A percentile compares a stretch with the other conserved stretches of the same genome.
Conservation (phyloP, 2,797 vertebrate species). For the Megaceryle alcyon region DNA sequence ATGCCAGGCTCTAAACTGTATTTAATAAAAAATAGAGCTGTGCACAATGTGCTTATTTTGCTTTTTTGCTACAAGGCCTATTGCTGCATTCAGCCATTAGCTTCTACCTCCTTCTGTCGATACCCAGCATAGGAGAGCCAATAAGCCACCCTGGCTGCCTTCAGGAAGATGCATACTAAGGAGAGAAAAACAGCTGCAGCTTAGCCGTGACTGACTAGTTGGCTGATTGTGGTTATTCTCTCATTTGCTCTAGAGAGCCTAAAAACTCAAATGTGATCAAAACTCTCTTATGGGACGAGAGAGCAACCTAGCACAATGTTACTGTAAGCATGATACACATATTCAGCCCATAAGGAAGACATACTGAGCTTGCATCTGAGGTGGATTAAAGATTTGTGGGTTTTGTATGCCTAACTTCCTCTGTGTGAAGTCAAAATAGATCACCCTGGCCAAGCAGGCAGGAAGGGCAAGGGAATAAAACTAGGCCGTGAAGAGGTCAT, state of each 20-base stretch:
- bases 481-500: neutral
- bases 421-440: neutral
- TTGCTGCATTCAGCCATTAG: conserved; percentile 37
- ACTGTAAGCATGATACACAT: fast-evolving
- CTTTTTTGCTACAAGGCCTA: neutral
- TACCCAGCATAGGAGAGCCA: neutral
- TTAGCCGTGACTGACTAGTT: neutral
- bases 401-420: neutral
- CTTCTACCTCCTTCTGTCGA: conserved; percentile 56
- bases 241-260: neutral
- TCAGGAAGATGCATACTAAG: neutral
- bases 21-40: conserved; percentile 66
- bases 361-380: neutral
- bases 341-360: neutral
- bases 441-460: neutral
- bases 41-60: conserved; percentile 58
- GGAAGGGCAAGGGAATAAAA: neutral
- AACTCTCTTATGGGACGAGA: neutral
- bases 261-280: neutral
- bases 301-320: neutral
- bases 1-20: conserved; percentile 53
- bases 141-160: neutral
- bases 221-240: neutral
- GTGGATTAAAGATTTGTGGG: neutral
- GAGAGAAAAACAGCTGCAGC: neutral